phyloP scores from a whole-genome alignment of 1,140 invertebrate species.

The Cephus cinctus region DNA sequence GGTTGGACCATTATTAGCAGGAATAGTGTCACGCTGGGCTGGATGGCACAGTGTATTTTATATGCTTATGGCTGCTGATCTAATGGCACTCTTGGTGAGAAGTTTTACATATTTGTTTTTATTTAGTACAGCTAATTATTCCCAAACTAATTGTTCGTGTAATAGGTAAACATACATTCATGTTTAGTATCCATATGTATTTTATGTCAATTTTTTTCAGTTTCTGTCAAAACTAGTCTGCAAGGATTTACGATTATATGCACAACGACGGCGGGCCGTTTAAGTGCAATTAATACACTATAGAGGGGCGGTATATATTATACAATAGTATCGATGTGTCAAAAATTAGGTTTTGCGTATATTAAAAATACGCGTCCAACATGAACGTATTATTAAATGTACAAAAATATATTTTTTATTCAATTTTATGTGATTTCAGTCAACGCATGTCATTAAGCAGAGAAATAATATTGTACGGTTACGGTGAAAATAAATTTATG shows the following conservation, averaged over 20 bases:
- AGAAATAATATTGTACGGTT: no score
- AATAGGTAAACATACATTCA: no score
- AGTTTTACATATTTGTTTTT: conserved; percentile 5
- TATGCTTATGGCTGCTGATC: conserved; percentile 84
- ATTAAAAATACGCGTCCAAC: no score
- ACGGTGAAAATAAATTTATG: no score
- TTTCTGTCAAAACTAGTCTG: conserved; percentile 45
- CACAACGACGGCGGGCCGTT: conserved; percentile 36
- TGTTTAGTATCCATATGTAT: not conserved
- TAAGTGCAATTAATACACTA: conserved; percentile 15
- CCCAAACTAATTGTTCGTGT: no score
- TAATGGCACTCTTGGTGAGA: conserved; percentile 73
- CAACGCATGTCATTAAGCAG: no score
- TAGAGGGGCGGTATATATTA: no score
- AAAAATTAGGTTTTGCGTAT: no score
- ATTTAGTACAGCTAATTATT: conserved; percentile 1
- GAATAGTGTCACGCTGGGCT: conserved; percentile 67
- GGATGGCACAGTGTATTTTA: conserved; percentile 90
- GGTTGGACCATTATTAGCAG: conserved; percentile 85
- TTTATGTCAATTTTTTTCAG: conserved; percentile 28
- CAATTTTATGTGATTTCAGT: no score
- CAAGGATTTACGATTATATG: conserved; percentile 37
- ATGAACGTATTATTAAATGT: no score
- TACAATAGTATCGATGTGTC: no score
- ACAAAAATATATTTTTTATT: no score